Conservation (phyloP, 2,113 vertebrate genomes). For the Charina bottae region DNA sequence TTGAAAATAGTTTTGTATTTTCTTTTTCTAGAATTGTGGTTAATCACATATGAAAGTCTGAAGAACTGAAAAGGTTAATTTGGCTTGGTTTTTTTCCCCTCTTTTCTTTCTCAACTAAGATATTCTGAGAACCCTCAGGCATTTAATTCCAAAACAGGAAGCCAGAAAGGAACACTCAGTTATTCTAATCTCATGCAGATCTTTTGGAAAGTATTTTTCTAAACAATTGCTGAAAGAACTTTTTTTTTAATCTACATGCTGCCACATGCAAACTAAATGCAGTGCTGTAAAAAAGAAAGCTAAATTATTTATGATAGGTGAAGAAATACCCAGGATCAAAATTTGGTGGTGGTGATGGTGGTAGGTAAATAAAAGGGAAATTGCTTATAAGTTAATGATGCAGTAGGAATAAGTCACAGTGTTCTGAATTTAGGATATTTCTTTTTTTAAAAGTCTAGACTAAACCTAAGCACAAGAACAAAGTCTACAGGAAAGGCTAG, state of each 20-base stretch:
- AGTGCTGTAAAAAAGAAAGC: conserved; percentile 45
- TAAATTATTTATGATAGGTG: conserved; percentile 43
- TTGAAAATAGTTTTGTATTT: conserved; percentile 40
- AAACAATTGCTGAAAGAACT: conserved; percentile 79
- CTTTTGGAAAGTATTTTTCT: conserved; percentile 84
- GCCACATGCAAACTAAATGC: conserved; percentile 56
- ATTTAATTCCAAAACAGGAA: conserved; percentile 91
- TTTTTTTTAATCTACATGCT: conserved; percentile 53
- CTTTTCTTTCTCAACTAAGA: conserved; percentile 66
- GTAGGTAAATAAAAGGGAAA: neutral
- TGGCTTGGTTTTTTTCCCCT: conserved; percentile 65
- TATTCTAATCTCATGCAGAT: conserved; percentile 86
- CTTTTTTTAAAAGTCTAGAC: neutral
- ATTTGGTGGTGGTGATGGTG: neutral
- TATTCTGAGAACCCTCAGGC: conserved; percentile 79
- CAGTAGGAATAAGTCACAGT: conserved; percentile 9
- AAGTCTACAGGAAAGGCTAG: neutral
- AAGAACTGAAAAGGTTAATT: conserved; percentile 79
- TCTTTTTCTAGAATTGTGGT: conserved; percentile 38
- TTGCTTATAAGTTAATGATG: conserved; percentile 16
- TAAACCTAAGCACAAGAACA: neutral
- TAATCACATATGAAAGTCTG: conserved; percentile 46
- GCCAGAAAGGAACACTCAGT: conserved; percentile 82
- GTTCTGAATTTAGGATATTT: neutral
- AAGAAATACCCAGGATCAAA: conserved; percentile 3